phyloP scores from a whole-genome alignment of 2,888 invertebrate species.

The Noctuana brunneofusca region DNA sequence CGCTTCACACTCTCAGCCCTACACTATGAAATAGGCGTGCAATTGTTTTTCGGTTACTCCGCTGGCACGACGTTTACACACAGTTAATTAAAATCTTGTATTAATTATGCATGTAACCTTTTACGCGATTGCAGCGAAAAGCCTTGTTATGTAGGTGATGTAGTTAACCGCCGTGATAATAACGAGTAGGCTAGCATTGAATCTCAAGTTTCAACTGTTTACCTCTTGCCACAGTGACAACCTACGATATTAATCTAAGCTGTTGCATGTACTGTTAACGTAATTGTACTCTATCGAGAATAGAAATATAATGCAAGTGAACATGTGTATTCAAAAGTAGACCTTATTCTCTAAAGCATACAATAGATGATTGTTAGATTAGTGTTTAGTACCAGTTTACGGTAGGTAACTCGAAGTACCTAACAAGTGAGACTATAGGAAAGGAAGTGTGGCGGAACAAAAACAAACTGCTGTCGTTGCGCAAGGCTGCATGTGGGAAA shows the following conservation, averaged over 20 bases:
- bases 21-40: too few species aligned
- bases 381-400: background rate
- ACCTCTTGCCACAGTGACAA: conserved; percentile 19
- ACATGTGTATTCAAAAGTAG: background rate
- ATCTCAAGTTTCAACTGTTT: conserved; percentile 27
- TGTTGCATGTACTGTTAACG: conserved; percentile 2
- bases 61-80: background rate
- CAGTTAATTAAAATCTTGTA: background rate
- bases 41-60: background rate
- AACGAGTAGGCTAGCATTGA: conserved; percentile 6
- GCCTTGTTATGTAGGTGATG: conserved; percentile 30
- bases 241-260: background rate
- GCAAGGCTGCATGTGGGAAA: conserved; percentile 78
- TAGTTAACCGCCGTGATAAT: conserved; percentile 19
- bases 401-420: conserved; percentile 15
- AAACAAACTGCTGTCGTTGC: conserved; percentile 71
- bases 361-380: background rate
- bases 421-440: conserved; percentile 50
- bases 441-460: conserved; percentile 76
- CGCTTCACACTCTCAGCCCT: too few species aligned
- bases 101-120: conserved; percentile 27
- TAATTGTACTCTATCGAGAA: conserved; percentile 2
- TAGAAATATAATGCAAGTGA: conserved; percentile 12
- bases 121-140: conserved; percentile 22
- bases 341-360: conserved; percentile 11